Percentiles rank a stretch among this genome's conserved stretches.
Conservation (phyloP, 2,797 vertebrate genomes). For the Ceyx erithaca region DNA sequence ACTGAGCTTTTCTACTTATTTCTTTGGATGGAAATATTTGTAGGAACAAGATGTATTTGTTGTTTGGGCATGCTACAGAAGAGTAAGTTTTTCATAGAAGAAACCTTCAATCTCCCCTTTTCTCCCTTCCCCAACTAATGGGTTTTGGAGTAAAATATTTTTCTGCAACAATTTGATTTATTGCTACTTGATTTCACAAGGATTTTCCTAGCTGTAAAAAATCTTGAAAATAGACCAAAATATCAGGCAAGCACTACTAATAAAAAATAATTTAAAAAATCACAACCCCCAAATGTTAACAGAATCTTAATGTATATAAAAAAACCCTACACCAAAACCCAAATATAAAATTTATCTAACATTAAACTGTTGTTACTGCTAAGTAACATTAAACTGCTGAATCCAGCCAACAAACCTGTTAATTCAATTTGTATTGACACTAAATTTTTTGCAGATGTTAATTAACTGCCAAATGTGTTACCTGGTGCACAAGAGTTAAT, state of each 20-base stretch:
- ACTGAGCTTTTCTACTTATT: not conserved
- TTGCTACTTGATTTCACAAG: not conserved
- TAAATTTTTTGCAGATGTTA: not conserved
- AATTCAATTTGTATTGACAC: not conserved
- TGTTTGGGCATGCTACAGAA: not conserved
- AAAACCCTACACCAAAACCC: no score
- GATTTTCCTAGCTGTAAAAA: not conserved
- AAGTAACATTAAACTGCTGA: no score
- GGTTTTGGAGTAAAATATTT: not conserved
- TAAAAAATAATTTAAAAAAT: no score
- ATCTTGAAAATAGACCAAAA: not conserved
- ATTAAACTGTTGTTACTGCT: no score
- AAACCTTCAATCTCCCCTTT: not conserved
- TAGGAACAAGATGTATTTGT: not conserved
- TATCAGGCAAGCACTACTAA: not conserved
- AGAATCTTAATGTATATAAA: no score
- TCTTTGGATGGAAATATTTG: not conserved
- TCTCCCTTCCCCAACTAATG: accelerated
- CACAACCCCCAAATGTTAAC: no score
- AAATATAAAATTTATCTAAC: no score
- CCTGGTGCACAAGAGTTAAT: not conserved
- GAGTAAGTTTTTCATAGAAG: not conserved
- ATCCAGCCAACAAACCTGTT: no score
- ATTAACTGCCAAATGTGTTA: not conserved
- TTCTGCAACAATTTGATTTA: not conserved